Evolutionary conservation across 2,797 vertebrate species (phyloP).

Genomic region (Luscinia megarhynchos): DNA sequence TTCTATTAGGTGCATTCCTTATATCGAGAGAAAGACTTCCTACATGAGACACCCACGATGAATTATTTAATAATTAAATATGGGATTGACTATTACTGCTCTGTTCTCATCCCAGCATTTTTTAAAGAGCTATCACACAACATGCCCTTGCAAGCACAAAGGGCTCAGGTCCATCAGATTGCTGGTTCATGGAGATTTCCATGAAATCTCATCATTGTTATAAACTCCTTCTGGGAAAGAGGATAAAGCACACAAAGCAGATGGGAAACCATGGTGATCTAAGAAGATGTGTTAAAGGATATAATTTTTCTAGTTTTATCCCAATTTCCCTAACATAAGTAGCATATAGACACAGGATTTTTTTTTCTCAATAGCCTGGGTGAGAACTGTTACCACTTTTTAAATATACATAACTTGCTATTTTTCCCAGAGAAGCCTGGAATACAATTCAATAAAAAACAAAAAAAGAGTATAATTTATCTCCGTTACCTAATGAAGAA

Average conservation of each 20-base stretch:
- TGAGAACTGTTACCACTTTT: neutral
- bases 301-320: neutral
- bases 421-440: neutral
- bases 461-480: neutral
- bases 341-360: neutral
- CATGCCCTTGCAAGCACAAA: neutral
- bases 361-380: neutral
- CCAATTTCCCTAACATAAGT: neutral
- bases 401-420: neutral
- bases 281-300: neutral
- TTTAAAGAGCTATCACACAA: neutral
- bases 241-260: neutral
- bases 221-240: neutral
- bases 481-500: neutral
- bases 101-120: neutral
- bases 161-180: neutral
- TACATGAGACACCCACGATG: no score
- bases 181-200: neutral
- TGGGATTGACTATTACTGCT: neutral
- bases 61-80: neutral
- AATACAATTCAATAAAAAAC: neutral
- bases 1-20: neutral
- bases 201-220: fast-evolving
- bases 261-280: neutral
- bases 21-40: neutral